Conservation (phyloP, 2,113 vertebrate genomes). For the Brienomyrus brachyistius region DNA sequence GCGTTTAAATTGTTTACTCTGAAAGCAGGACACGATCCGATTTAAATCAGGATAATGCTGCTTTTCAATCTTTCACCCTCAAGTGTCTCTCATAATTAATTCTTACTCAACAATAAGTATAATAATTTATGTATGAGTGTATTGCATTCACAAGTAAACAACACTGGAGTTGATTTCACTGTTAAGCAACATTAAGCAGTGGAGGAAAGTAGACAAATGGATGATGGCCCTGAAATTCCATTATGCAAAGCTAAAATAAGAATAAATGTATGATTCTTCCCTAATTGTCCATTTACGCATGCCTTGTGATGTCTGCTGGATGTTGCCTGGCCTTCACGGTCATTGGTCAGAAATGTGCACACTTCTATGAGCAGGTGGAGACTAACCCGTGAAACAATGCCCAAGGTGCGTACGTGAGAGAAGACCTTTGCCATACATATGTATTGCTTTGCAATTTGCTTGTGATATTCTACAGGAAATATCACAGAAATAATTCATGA, state of each 20-base stretch:
- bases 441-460: background rate
- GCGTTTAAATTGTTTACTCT: background rate
- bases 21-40: background rate
- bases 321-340: background rate
- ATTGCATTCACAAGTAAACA: slow-evolving; percentile 4
- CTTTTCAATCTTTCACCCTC: background rate
- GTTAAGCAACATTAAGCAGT: background rate
- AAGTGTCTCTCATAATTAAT: background rate
- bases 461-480: background rate
- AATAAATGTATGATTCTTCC: background rate
- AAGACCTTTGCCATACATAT: background rate
- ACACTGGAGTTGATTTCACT: background rate
- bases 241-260: background rate
- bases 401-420: background rate
- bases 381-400: background rate
- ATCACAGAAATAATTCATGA: background rate
- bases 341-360: background rate
- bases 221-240: background rate
- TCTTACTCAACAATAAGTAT: background rate
- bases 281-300: background rate
- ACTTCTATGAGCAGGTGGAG: background rate
- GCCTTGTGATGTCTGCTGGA: background rate
- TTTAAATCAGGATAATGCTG: background rate
- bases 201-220: background rate
- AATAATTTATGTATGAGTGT: background rate